These are phyloP conservation scores for Sialia sialis DNA, from an alignment of 2,113 vertebrate genomes.

Conservation along the genomic window DNA sequence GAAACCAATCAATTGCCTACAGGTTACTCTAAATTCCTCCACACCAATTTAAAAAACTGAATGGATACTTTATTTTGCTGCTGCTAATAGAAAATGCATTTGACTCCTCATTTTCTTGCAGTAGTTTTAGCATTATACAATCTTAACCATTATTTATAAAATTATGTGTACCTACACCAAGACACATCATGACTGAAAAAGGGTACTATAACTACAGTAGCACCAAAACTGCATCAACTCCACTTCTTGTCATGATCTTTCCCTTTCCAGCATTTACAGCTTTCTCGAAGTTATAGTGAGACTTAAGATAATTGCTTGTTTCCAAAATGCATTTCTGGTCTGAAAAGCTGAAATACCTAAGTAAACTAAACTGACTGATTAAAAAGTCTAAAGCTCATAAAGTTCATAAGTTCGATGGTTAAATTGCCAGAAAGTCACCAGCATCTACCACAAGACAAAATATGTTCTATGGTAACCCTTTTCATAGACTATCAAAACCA, in stretches of 20 bases:
- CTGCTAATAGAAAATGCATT: neutral
- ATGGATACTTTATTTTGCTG: neutral
- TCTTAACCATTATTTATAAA: neutral
- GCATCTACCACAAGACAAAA: neutral
- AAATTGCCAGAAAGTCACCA: neutral
- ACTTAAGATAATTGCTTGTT: neutral
- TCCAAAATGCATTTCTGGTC: neutral
- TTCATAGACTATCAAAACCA: neutral
- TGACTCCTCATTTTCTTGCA: neutral
- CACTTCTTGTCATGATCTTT: neutral
- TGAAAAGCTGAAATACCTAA: neutral
- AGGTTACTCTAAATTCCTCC: neutral
- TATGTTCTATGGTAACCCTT: neutral
- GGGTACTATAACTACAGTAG: neutral
- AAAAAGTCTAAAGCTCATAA: neutral
- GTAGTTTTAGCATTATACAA: neutral
- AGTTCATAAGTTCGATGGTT: rapidly evolving
- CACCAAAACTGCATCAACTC: neutral
- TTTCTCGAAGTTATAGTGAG: neutral
- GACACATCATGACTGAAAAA: neutral
- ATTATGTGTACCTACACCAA: rapidly evolving
- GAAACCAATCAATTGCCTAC: neutral
- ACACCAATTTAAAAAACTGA: neutral
- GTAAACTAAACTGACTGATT: neutral
- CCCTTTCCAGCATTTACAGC: neutral